These are phyloP conservation scores for Alaudala cheleensis DNA, from an alignment of 2,113 vertebrate species.

Conservation along the genomic window DNA sequence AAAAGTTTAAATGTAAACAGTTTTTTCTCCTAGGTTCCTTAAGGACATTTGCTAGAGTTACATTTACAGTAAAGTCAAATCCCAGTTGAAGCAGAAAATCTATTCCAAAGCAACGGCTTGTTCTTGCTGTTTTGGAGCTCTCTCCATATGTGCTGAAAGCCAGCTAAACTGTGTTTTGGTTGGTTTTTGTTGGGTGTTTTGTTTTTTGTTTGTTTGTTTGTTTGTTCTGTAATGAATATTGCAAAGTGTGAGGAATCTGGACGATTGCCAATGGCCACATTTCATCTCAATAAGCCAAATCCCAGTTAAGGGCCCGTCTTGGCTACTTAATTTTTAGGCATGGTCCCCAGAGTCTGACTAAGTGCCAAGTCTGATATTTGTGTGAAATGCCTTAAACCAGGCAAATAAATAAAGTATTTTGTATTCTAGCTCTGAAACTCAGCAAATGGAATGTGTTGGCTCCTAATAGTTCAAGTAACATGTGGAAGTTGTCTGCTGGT, in stretches of 20 bases:
- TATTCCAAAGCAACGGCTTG: background rate
- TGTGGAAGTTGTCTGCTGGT: background rate
- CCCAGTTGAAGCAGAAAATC: background rate
- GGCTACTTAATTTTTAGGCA: slow-evolving; percentile 6
- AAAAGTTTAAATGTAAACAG: background rate
- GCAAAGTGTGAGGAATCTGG: background rate
- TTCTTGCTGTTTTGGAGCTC: background rate
- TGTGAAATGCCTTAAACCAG: slow-evolving; percentile 26
- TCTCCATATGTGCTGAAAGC: background rate
- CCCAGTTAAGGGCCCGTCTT: background rate
- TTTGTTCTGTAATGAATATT: background rate
- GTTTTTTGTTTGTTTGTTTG: background rate
- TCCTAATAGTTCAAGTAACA: background rate
- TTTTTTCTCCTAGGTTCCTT: background rate
- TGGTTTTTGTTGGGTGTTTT: background rate
- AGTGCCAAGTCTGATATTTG: background rate
- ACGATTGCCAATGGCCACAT: background rate
- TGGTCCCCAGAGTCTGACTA: background rate
- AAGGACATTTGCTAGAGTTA: background rate
- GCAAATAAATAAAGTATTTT: slow-evolving; percentile 8
- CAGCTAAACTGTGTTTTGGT: background rate
- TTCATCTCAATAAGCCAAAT: slow-evolving; percentile 23
- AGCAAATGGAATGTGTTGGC: background rate
- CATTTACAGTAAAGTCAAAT: background rate
- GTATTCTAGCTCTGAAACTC: background rate